Evolutionary conservation across 2,113 vertebrate species (phyloP).

Genomic region (Brienomyrus longianalis): DNA sequence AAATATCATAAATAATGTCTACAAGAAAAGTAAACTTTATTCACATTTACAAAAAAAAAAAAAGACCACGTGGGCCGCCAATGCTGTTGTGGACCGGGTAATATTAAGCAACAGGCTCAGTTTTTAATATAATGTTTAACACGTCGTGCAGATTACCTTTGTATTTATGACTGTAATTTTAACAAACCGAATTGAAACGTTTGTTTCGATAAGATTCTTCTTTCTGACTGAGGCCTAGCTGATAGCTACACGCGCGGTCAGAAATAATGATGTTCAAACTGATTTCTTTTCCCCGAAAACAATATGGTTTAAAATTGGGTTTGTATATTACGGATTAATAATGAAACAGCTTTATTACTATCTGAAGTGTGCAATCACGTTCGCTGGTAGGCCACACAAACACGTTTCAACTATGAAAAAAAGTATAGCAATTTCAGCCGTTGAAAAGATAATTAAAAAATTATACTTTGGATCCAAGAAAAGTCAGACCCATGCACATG

Average conservation of each 20-base stretch:
- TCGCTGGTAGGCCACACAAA: neutral
- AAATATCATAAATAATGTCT: neutral
- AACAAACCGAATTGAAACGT: neutral
- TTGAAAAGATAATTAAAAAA: neutral
- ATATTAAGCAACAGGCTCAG: neutral
- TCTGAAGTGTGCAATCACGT: neutral
- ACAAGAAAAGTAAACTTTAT: neutral
- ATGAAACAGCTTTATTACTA: neutral
- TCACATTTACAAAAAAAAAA: neutral
- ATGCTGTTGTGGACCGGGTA: neutral
- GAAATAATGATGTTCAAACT: neutral
- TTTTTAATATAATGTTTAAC: neutral
- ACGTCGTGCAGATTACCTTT: neutral
- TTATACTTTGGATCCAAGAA: neutral
- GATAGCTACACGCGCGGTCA: neutral
- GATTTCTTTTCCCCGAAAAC: neutral
- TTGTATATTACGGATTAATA: neutral
- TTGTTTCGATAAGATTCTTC: neutral
- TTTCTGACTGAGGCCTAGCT: neutral
- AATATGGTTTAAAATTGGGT: neutral
- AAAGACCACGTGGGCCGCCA: neutral
- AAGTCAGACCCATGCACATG: neutral
- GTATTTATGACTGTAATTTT: neutral
- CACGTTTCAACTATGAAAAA: neutral
- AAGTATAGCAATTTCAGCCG: neutral